Base-by-base conservation (phyloP, 2,888 invertebrate species). In the Imbricaverruca yamaguchii region DNA sequence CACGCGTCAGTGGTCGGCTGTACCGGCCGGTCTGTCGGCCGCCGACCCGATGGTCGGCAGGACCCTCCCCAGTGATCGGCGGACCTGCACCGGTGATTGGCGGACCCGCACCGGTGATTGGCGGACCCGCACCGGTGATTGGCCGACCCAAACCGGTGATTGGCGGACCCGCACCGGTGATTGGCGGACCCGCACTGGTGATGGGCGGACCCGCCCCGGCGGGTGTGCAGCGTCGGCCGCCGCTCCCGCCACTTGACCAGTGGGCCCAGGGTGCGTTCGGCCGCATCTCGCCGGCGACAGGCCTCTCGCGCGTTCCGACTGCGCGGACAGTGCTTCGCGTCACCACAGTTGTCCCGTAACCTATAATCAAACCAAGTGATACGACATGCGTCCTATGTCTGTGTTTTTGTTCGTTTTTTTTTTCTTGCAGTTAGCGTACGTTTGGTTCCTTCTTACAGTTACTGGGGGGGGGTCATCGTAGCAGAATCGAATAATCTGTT, bases 291-390 rank as follows among this genome's bases (percentile, higher is more conserved):
- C 61, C 13, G 18, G 61, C 18, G 15, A 0, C 61, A 0, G 61
- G 61, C 61, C 15, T 8, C 61, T 61, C 15, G 18, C 61, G 18
- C 3, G 13, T 15, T 15, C 61, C 7, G 61, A 18, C 18, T 39
- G 39, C 39, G 18, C 23, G 9, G 25, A 12, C 7, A 39, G 69
- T 12, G 69, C 8, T 39, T 10, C 39, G 15, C 69, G 25, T 13
- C 25, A 39, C 39, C 15, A 13, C 39, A 53, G 53, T 53, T 53
- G 15, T 53, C 74, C 53, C 9, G 53, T 74, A 25, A 74, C 74
- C 53, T 74, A 74, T 74, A 74, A 74, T 74, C 74, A 74, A 74
- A 74, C 74, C 53, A 39, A 13, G 74, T 74, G 74, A 74, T 74
- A 74, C 18, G 53, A 53, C 53, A 4, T 39, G 39, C 39, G 39